Percentiles rank a stretch among this genome's conserved stretches.
These are phyloP conservation scores for Corydoras maculifer DNA, from an alignment of 2,113 vertebrate genomes.

Conservation along the genomic window DNA sequence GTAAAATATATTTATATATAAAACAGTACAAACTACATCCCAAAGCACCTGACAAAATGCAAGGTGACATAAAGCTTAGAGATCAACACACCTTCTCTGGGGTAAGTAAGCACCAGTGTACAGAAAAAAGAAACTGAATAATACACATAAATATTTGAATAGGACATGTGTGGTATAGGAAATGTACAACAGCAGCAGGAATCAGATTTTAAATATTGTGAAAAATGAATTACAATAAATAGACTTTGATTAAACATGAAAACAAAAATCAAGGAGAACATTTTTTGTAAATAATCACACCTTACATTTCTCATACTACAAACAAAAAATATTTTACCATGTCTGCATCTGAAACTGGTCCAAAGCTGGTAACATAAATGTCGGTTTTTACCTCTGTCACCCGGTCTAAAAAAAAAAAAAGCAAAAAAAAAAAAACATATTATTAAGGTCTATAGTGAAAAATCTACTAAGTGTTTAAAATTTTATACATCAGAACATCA, in stretches of 20 bases:
- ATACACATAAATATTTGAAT: background rate
- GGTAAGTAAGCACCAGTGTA: slow-evolving; percentile 17
- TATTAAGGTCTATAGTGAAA: too few species aligned
- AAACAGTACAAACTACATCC: too few species aligned
- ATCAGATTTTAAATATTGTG: slow-evolving; percentile 48
- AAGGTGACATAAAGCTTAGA: slow-evolving; percentile 4
- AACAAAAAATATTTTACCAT: slow-evolving; percentile 50
- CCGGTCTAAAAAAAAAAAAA: too few species aligned
- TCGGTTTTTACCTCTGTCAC: slow-evolving; percentile 9
- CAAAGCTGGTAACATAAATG: slow-evolving; percentile 64
- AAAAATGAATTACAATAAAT: slow-evolving; percentile 18
- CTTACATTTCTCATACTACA: background rate
- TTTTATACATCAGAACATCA: too few species aligned
- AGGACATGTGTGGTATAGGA: too few species aligned
- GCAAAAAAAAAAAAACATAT: too few species aligned
- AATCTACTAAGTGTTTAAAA: too few species aligned
- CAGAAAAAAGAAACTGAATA: slow-evolving; percentile 22
- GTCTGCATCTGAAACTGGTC: slow-evolving; percentile 63
- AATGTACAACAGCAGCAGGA: slow-evolving; percentile 3
- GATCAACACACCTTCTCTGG: background rate
- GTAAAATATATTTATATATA: too few species aligned
- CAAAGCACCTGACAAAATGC: background rate
- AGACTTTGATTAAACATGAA: background rate
- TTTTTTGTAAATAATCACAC: background rate
- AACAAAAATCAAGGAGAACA: slow-evolving; percentile 8